Percentiles rank a stretch among this genome's conserved stretches.
Evolutionary conservation across 1,140 invertebrate genomes (phyloP).

Genomic region (Listronotus oregonensis): DNA sequence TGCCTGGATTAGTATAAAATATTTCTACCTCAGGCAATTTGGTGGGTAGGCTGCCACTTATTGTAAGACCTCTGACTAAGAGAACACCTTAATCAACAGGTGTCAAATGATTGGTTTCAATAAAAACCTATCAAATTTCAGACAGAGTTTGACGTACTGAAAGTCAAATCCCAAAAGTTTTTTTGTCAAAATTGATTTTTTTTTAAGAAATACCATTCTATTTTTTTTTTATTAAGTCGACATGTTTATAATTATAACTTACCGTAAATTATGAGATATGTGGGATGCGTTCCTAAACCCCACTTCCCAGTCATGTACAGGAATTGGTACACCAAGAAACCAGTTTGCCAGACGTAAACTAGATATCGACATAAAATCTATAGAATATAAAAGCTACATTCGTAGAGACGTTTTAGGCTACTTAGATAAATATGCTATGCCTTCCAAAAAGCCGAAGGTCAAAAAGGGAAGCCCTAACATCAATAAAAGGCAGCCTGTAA

Average conservation of each 20-base stretch:
- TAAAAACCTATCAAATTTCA: too few relatives aligned
- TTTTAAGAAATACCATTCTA: too few relatives aligned
- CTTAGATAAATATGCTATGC: slow-evolving; percentile 34
- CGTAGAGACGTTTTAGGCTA: slow-evolving; percentile 32
- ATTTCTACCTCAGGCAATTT: too few relatives aligned
- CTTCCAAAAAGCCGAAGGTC: slow-evolving; percentile 12
- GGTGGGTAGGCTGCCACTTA: too few relatives aligned
- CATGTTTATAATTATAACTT: slow-evolving; percentile 9
- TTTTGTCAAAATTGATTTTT: too few relatives aligned
- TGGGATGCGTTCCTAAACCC: slow-evolving; percentile 35
- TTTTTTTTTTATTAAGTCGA: not conserved
- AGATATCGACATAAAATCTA: slow-evolving; percentile 25
- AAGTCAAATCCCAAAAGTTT: too few relatives aligned
- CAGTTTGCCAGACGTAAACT: slow-evolving; percentile 27
- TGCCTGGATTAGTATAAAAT: too few relatives aligned
- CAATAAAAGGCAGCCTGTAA: too few relatives aligned
- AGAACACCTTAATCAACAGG: too few relatives aligned
- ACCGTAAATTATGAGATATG: slow-evolving; percentile 28
- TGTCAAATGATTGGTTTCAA: too few relatives aligned
- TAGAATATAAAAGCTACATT: slow-evolving; percentile 38
- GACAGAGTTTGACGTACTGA: too few relatives aligned
- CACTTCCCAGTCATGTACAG: slow-evolving; percentile 27
- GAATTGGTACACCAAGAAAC: not conserved
- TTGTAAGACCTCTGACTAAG: too few relatives aligned
- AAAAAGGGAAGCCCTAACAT: slow-evolving; percentile 9